phyloP scores from a whole-genome alignment of 2,888 invertebrate species.

The Microplitis deprimator region DNA sequence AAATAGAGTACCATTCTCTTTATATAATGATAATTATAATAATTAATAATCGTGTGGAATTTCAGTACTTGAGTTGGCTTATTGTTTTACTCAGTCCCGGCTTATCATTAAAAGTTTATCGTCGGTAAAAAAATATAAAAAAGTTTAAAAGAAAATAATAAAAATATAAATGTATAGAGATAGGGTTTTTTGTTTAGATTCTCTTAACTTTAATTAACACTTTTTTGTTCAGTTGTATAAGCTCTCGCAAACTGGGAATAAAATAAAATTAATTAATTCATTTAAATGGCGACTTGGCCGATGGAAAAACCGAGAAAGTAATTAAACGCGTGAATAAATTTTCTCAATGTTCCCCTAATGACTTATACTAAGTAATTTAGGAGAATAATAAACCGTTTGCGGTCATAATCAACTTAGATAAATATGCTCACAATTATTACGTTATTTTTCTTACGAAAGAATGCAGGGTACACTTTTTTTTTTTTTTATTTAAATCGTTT shows the following conservation, averaged over 20 bases:
- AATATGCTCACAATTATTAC: conserved; percentile 6
- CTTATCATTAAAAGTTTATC: not conserved
- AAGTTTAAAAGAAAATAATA: not conserved
- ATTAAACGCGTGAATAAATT: conserved; percentile 37
- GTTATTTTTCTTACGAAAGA: not conserved
- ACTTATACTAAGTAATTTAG: conserved; percentile 35
- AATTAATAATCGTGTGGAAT: conserved; percentile 23
- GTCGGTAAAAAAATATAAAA: not conserved
- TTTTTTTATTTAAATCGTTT: not conserved
- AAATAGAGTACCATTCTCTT: conserved; percentile 22
- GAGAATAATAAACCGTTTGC: conserved; percentile 26
- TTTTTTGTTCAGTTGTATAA: not conserved
- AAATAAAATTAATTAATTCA: not conserved
- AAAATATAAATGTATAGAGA: not conserved
- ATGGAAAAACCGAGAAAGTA: conserved; percentile 28
- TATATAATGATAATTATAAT: not conserved
- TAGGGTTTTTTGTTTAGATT: not conserved
- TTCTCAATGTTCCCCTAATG: conserved; percentile 24
- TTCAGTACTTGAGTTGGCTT: not conserved
- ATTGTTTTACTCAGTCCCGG: not conserved
- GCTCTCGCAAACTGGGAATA: not conserved
- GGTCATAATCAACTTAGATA: conserved; percentile 31
- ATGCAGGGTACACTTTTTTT: not conserved
- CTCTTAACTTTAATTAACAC: not conserved
- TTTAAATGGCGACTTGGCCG: not conserved